Conservation (phyloP, 2,888 invertebrate species). For the Pogonocherus hispidulus region DNA sequence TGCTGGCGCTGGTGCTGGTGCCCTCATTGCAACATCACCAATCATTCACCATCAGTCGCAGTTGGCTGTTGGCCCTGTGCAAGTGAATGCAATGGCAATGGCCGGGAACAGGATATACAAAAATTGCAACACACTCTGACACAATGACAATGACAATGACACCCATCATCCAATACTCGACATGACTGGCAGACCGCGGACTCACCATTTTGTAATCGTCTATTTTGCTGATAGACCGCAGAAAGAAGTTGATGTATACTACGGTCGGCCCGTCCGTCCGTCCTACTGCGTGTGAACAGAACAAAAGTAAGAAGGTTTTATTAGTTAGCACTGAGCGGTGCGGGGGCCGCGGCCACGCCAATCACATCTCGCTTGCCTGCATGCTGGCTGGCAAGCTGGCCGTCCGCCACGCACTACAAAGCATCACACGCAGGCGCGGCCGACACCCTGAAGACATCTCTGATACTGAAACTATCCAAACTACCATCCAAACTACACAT, state of each 20-base stretch:
- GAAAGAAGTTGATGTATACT: slow-evolving; percentile 95
- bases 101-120: slow-evolving; percentile 54
- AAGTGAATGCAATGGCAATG: slow-evolving; percentile 61
- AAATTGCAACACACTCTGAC: slow-evolving; percentile 52
- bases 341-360: slow-evolving; percentile 65
- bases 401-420: slow-evolving; percentile 56
- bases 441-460: slow-evolving; percentile 60
- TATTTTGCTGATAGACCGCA: slow-evolving; percentile 98
- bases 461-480: slow-evolving; percentile 56
- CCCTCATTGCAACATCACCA: slow-evolving; percentile 65
- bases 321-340: slow-evolving; percentile 53
- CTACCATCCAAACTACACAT: slow-evolving; percentile 64
- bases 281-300: slow-evolving; percentile 74
- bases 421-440: slow-evolving; percentile 48
- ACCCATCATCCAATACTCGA: slow-evolving; percentile 66
- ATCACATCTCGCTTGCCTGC: slow-evolving; percentile 64
- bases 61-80: slow-evolving; percentile 63
- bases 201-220: slow-evolving; percentile 99
- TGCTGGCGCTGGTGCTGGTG: slow-evolving; percentile 68
- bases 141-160: slow-evolving; percentile 51
- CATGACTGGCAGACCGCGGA: slow-evolving; percentile 70
- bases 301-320: slow-evolving; percentile 60
- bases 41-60: slow-evolving; percentile 55
- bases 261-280: slow-evolving; percentile 85
- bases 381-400: slow-evolving; percentile 49